phyloP scores from a whole-genome alignment of 2,888 invertebrate species.

The Zaprionus lineosus region DNA sequence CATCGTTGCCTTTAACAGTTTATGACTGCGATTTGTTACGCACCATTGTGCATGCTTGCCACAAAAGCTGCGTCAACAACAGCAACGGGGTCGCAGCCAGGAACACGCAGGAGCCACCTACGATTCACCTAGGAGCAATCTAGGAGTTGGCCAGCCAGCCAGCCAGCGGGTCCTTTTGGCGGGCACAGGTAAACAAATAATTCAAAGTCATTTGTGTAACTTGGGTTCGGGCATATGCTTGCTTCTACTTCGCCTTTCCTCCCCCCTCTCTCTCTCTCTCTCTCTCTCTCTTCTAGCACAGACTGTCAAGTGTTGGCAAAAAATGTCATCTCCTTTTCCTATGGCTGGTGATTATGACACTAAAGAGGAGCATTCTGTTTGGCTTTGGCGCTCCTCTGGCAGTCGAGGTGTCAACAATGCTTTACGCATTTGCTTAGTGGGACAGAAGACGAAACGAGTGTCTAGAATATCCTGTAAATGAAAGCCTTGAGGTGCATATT shows the following conservation, averaged over 20 bases:
- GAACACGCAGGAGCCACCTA: slow-evolving; percentile 3
- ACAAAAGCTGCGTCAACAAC: slow-evolving; percentile 49
- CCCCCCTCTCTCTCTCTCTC: too few relatives aligned
- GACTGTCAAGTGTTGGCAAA: slow-evolving; percentile 58
- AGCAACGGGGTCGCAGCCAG: slow-evolving; percentile 15
- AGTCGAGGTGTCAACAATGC: slow-evolving; percentile 50
- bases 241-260: slow-evolving; percentile 17
- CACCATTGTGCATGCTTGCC: slow-evolving; percentile 68
- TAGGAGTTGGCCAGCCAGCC: slow-evolving; percentile 14
- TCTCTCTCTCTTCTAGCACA: too few relatives aligned
- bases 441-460: slow-evolving; percentile 18
- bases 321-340: slow-evolving; percentile 51
- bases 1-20: slow-evolving; percentile 54
- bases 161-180: slow-evolving; percentile 10
- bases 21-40: slow-evolving; percentile 76
- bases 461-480: slow-evolving; percentile 4
- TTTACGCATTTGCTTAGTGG: slow-evolving; percentile 45
- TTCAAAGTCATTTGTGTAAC: slow-evolving; percentile 72
- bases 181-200: slow-evolving; percentile 70
- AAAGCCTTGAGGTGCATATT: neutral
- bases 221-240: slow-evolving; percentile 50
- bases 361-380: slow-evolving; percentile 57
- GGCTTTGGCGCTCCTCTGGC: slow-evolving; percentile 22
- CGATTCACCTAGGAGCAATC: neutral
- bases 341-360: slow-evolving; percentile 70